Conservation (phyloP, 2,888 invertebrate genomes). For the Trissolcus brochymenae region DNA sequence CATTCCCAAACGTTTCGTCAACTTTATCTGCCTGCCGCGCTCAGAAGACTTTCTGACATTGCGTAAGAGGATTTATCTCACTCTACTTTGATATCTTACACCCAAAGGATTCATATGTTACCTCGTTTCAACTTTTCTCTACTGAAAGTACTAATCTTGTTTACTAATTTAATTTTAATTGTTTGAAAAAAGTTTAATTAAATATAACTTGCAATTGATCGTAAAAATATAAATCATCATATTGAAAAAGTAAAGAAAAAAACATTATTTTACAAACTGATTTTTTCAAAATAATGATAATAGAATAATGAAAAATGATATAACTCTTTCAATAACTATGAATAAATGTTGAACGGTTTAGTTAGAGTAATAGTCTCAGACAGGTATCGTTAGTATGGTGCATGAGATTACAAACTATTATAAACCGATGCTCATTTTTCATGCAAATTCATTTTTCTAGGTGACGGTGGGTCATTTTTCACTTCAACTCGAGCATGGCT, state of each 20-base stretch:
- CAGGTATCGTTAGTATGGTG: background rate
- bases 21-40: constrained; percentile 40
- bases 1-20: constrained; percentile 53
- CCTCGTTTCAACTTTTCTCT: constrained; percentile 14
- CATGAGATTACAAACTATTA: constrained; percentile 8
- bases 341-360: too few species aligned
- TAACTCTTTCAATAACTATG: too few species aligned
- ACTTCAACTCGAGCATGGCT: constrained; percentile 22
- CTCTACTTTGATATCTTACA: constrained; percentile 33
- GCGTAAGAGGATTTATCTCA: constrained; percentile 55
- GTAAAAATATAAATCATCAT: too few species aligned
- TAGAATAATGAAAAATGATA: background rate
- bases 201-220: too few species aligned
- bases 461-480: constrained; percentile 28
- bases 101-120: constrained; percentile 40
- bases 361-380: background rate
- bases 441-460: constrained; percentile 35
- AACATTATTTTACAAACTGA: too few species aligned
- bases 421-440: constrained; percentile 32
- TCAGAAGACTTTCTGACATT: constrained; percentile 48
- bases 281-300: background rate
- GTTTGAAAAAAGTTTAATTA: too few species aligned
- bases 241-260: too few species aligned
- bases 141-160: constrained; percentile 24
- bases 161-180: too few species aligned